Evolutionary conservation across 2,113 vertebrate species (phyloP).

Genomic region (Apodemus sylvaticus): DNA sequence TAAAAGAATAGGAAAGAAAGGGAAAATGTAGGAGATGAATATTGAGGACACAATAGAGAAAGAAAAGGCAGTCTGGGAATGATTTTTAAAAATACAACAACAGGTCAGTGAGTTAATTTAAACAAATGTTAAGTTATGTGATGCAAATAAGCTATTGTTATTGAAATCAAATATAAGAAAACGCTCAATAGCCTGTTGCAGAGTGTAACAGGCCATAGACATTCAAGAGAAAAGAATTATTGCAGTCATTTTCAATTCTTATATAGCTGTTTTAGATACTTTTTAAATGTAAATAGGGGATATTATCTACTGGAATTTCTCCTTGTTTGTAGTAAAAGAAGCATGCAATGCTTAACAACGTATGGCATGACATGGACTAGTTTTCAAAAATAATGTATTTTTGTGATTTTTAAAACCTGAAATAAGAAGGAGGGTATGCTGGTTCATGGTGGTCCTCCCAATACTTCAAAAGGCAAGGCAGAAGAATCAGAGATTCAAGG

Average conservation of each 20-base stretch:
- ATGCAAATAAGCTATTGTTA: constrained; percentile 16
- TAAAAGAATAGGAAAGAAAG: not conserved
- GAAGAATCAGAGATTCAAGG: not conserved
- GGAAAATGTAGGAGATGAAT: not conserved
- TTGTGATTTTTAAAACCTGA: not conserved
- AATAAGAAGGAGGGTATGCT: not conserved
- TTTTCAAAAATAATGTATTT: not conserved
- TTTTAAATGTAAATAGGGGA: not conserved
- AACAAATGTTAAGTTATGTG: not conserved
- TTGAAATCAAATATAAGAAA: not conserved
- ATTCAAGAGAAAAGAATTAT: not conserved
- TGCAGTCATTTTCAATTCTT: not conserved
- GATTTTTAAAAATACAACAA: not conserved
- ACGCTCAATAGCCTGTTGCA: not conserved
- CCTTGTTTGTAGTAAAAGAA: not conserved
- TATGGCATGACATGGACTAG: not conserved
- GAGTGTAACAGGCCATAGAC: not conserved
- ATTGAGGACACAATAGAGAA: not conserved
- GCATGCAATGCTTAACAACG: not conserved
- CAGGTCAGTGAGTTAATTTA: not conserved
- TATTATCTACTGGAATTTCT: not conserved
- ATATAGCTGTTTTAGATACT: not conserved
- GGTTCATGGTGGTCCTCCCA: not conserved
- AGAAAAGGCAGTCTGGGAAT: not conserved
- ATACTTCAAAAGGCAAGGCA: not conserved